Conservation (phyloP, 1,140 invertebrate species). For the Solen grandis region DNA sequence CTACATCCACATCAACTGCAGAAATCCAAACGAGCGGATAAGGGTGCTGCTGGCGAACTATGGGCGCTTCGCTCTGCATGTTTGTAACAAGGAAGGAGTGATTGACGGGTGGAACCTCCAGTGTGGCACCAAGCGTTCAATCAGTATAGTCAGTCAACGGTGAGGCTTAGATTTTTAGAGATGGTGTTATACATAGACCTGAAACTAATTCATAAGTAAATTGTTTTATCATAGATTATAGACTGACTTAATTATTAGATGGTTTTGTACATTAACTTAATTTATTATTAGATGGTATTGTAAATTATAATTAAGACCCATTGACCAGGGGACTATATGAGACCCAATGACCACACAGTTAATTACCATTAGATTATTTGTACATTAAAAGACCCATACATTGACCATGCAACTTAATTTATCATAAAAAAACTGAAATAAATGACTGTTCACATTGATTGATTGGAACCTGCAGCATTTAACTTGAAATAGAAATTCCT, state of each 20-base stretch:
- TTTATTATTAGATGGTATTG: background rate
- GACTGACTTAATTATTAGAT: background rate
- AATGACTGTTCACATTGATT: no score
- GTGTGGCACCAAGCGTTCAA: conserved; percentile 89
- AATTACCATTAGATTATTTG: no score
- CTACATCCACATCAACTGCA: conserved; percentile 91
- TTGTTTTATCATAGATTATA: background rate
- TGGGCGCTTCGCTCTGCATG: conserved; percentile 96
- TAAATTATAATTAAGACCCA: background rate
- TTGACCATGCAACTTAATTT: no score
- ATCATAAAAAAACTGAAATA: no score
- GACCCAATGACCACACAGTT: no score
- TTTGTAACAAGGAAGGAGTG: conserved; percentile 95
- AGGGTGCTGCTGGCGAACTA: conserved; percentile 97
- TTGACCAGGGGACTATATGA: background rate
- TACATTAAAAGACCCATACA: no score
- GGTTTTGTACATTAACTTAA: background rate
- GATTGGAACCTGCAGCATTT: no score
- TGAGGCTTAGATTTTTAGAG: no score
- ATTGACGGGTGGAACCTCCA: conserved; percentile 94
- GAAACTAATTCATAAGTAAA: background rate
- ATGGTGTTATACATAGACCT: no score
- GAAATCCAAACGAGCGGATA: conserved; percentile 85
- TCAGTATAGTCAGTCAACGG: conserved; percentile 81
- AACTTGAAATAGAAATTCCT: no score